Percentiles rank a stretch among this genome's conserved stretches.
Evolutionary conservation across 2,797 vertebrate species (phyloP).

Genomic region (Coreius guichenoti): DNA sequence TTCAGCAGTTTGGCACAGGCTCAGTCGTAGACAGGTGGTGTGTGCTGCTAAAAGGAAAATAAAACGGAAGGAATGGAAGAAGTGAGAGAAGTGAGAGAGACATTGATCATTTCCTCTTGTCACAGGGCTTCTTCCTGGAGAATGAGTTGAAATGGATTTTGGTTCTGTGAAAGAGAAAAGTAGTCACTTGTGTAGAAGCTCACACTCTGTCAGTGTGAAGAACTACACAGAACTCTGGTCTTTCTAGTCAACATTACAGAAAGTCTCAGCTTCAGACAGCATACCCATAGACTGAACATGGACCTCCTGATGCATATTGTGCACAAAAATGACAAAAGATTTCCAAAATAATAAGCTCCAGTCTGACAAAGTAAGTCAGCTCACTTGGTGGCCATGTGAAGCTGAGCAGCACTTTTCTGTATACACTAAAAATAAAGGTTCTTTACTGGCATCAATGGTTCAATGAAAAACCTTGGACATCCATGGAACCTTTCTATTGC

Average conservation of each 20-base stretch:
- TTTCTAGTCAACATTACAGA: slow-evolving; percentile 8
- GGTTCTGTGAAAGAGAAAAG: slow-evolving; percentile 55
- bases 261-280: not conserved
- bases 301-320: slow-evolving; percentile 15
- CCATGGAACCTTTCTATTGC: not conserved
- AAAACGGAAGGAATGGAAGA: slow-evolving; percentile 28
- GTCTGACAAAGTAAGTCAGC: not conserved
- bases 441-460: not conserved
- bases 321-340: not conserved
- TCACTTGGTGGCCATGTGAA: not conserved
- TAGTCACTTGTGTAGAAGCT: slow-evolving; percentile 15
- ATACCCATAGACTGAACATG: not conserved
- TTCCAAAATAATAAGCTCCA: slow-evolving; percentile 11
- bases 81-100: slow-evolving; percentile 47
- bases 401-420: not conserved
- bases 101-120: slow-evolving; percentile 68
- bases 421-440: not conserved
- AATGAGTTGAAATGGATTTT: slow-evolving; percentile 64
- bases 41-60: slow-evolving; percentile 65
- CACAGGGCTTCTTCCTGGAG: slow-evolving; percentile 58
- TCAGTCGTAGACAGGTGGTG: slow-evolving; percentile 56
- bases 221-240: not conserved
- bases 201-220: slow-evolving; percentile 30
- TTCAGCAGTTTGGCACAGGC: slow-evolving; percentile 52
- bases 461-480: not conserved